Percentiles rank a stretch among this genome's conserved stretches.
Evolutionary conservation across 2,888 invertebrate genomes (phyloP).

Genomic region (Drosophila acutilabella): DNA sequence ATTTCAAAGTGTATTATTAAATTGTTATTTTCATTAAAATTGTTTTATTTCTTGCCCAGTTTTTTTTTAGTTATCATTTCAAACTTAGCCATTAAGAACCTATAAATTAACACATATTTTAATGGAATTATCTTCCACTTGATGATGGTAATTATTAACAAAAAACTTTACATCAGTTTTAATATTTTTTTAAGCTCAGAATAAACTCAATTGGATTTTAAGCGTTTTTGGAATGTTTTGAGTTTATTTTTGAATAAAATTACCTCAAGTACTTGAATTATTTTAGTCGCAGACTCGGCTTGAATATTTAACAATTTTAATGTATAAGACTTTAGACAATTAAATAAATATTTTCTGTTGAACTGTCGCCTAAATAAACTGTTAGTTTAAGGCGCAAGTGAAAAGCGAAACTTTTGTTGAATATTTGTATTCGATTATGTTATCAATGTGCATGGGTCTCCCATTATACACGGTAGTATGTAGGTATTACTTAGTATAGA

Average conservation of each 20-base stretch:
- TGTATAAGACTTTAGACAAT: conserved; percentile 17
- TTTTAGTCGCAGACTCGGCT: conserved; percentile 26
- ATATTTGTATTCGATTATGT: conserved; percentile 40
- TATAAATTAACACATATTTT: conserved; percentile 24
- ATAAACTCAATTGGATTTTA: conserved; percentile 19
- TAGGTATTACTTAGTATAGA: conserved; percentile 57
- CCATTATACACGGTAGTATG: conserved; percentile 39
- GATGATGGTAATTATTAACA: conserved; percentile 14
- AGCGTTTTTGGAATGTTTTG: neutral
- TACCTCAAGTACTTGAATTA: conserved; percentile 36
- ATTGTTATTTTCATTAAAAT: conserved; percentile 70
- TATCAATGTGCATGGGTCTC: conserved; percentile 40
- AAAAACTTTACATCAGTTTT: conserved; percentile 39
- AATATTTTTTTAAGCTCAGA: conserved; percentile 25
- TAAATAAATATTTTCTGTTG: conserved; percentile 2
- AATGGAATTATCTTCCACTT: conserved; percentile 17
- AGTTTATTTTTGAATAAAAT: conserved; percentile 38
- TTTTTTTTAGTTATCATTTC: conserved; percentile 26
- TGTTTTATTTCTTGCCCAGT: conserved; percentile 42
- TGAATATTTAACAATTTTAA: conserved; percentile 39
- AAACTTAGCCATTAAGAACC: conserved; percentile 13
- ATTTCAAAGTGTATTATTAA: conserved; percentile 45
- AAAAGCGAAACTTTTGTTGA: conserved; percentile 25
- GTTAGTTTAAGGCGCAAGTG: neutral
- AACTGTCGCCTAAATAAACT: neutral